Evolutionary conservation across 2,113 vertebrate genomes (phyloP).

Genomic region (Raja brachyura): DNA sequence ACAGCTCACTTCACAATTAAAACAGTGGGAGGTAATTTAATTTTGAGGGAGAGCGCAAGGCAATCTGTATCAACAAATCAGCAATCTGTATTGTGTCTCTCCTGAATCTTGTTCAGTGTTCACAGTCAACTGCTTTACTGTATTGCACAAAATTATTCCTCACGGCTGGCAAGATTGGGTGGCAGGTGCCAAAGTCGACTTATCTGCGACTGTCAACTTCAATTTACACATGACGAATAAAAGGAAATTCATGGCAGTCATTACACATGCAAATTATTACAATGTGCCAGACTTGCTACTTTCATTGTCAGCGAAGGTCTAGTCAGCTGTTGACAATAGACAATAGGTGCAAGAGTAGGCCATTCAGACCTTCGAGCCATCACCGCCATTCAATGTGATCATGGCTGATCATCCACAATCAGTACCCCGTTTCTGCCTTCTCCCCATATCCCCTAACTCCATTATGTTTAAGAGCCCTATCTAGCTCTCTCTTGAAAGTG

Average conservation of each 20-base stretch:
- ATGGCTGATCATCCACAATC: too few relatives aligned
- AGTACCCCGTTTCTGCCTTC: too few relatives aligned
- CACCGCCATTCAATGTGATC: too few relatives aligned
- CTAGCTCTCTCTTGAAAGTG: too few relatives aligned
- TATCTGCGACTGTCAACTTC: background rate
- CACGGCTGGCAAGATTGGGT: background rate
- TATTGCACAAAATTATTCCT: too few relatives aligned
- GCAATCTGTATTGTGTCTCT: background rate
- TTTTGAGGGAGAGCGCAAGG: background rate
- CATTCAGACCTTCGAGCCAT: too few relatives aligned
- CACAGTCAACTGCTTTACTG: too few relatives aligned
- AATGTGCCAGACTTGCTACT: background rate
- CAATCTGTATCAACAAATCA: background rate
- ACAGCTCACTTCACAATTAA: background rate
- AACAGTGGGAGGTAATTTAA: background rate
- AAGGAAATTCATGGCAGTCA: background rate
- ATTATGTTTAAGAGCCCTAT: too few relatives aligned
- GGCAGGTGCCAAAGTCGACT: background rate
- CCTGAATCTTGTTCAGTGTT: background rate
- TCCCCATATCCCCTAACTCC: too few relatives aligned
- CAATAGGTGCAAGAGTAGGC: too few relatives aligned
- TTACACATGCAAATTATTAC: background rate
- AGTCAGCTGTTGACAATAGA: background rate
- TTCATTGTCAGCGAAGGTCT: background rate
- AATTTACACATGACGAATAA: background rate